Evolutionary conservation across 2,888 invertebrate genomes (phyloP), one percentile per base, ranked within the genome.

Genomic region (Dryocosmus kuriphilus): DNA sequence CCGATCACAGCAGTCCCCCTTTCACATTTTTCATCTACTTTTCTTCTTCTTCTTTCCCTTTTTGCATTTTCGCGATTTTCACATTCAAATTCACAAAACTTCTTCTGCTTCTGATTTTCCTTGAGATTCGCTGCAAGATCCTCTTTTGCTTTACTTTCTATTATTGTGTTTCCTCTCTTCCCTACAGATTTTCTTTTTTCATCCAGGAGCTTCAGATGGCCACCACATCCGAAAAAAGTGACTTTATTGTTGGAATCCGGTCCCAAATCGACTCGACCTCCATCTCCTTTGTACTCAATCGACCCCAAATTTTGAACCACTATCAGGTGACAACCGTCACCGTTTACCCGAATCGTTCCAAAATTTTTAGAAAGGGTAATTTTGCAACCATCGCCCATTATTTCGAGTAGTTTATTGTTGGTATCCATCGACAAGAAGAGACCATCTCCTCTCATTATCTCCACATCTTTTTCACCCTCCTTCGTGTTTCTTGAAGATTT

Each of bases 261-360:
- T 0, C 89, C 90, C 3, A 90, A 79, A 0, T 83, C 27, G 4
- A 90, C 85, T 0, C 82, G 82, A 1, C 90, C 90, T 0, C 90
- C 91, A 77, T 90, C 90, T 0, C 90, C 91, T 2, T 65, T 83
- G 78, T 89, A 91, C 75, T 88, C 86, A 27, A 90, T 86, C 16
- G 83, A 81, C 1, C 91, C 90, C 7, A 79, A 74, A 76, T 90
- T 91, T 11, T 82, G 83, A 0, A 78, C 80, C 63, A 90, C 86
- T 19, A 78, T 85, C 51, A 91, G 62, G 0, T 85, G 80, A 65
- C 90, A 90, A 0, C 89, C 91, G 41, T 90, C 90, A 1, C 91
- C 91, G n/a, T 86, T 82, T 0, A 90, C 78, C 0, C 85, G 85
- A 9, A 91, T 82, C 5, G 74, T 82, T 5, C 89, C 90, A 2